phyloP scores from a whole-genome alignment of 2,113 vertebrate genomes.

The Leptosomus discolor region DNA sequence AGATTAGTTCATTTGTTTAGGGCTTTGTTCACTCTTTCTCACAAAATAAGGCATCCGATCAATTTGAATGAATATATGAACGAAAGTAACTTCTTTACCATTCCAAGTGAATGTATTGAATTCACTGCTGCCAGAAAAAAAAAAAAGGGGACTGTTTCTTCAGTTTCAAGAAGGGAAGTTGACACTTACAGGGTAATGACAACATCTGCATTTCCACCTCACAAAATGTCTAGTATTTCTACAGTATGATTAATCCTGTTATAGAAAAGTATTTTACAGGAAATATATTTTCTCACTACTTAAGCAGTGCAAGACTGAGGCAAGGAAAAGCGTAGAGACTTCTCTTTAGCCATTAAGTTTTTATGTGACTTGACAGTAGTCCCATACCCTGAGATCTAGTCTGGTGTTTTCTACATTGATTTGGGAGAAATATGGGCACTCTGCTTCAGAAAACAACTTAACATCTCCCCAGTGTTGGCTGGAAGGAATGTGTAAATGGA shows the following conservation, averaged over 20 bases:
- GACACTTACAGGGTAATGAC: background rate
- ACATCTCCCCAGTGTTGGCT: background rate
- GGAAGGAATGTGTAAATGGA: background rate
- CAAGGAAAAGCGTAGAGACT: background rate
- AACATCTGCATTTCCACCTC: background rate
- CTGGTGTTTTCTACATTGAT: background rate
- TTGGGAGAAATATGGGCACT: background rate
- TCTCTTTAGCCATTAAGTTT: background rate
- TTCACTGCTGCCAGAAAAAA: background rate
- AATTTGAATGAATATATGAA: background rate
- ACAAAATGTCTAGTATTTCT: background rate
- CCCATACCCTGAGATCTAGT: background rate
- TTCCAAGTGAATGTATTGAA: background rate
- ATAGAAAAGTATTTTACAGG: background rate
- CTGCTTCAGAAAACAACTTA: background rate
- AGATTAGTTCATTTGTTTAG: constrained; percentile 3
- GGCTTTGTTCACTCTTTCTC: background rate
- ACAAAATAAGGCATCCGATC: background rate
- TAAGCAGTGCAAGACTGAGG: background rate
- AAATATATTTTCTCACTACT: background rate
- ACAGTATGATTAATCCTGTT: background rate
- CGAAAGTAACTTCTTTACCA: background rate
- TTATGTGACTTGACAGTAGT: background rate
- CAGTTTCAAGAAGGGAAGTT: background rate
- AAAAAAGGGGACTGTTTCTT: background rate